These are phyloP conservation scores for Diploscapter pachys DNA, from an alignment of 1,140 invertebrate genomes.

Conservation along the genomic window DNA sequence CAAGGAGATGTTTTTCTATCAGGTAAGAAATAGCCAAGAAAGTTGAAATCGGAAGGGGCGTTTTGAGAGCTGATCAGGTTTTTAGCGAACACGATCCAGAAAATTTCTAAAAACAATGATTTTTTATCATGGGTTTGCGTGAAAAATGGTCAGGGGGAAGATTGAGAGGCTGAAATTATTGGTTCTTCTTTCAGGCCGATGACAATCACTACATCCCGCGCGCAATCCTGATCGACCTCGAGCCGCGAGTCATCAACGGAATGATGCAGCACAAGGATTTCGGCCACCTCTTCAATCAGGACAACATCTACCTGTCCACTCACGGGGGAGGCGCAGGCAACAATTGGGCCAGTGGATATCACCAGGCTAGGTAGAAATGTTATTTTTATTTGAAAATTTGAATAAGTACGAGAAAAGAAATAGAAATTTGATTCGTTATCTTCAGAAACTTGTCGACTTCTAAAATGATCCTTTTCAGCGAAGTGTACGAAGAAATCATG, in stretches of 20 bases:
- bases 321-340: slow-evolving; percentile 98
- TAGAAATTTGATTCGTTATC: too few relatives aligned
- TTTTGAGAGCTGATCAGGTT: too few relatives aligned
- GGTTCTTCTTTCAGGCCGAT: slow-evolving; percentile 69
- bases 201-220: slow-evolving; percentile 98
- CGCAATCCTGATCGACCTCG: slow-evolving; percentile 89
- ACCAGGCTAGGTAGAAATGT: slow-evolving; percentile 59
- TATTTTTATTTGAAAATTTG: too few relatives aligned
- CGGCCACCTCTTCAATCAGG: slow-evolving; percentile 93
- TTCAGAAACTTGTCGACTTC: too few relatives aligned
- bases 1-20: slow-evolving; percentile 99
- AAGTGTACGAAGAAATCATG: slow-evolving; percentile 92
- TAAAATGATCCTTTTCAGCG: slow-evolving; percentile 64
- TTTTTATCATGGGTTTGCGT: too few relatives aligned
- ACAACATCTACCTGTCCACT: slow-evolving; percentile 95
- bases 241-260: slow-evolving; percentile 92
- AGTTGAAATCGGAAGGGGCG: too few relatives aligned
- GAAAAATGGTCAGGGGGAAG: too few relatives aligned
- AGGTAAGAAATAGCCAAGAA: slow-evolving; percentile 63
- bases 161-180: too few relatives aligned
- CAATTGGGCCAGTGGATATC: slow-evolving; percentile 96
- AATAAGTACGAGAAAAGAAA: too few relatives aligned
- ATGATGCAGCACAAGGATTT: slow-evolving; percentile 87
- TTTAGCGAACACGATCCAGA: too few relatives aligned
- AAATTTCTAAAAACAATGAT: too few relatives aligned